A percentile compares a stretch with the other conserved stretches of the same genome.
These are phyloP conservation scores for Psittacara wagleri DNA, from an alignment of 2,113 vertebrate species.

Conservation along the genomic window DNA sequence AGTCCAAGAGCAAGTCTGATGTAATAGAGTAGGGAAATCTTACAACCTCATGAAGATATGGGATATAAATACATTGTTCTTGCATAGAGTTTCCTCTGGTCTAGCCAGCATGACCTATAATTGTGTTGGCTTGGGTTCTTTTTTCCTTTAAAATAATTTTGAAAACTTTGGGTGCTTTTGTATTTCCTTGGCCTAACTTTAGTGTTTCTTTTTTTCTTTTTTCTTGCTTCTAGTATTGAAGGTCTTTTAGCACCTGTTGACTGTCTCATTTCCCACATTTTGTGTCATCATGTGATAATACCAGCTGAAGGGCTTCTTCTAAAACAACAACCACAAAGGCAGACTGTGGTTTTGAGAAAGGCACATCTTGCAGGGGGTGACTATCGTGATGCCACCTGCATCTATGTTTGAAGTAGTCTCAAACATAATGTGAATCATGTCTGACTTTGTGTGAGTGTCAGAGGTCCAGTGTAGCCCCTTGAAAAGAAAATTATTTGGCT, in stretches of 20 bases:
- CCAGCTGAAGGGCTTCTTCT: slow-evolving; percentile 62
- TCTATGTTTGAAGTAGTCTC: slow-evolving; percentile 32
- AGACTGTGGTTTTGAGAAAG: slow-evolving; percentile 73
- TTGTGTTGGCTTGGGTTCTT: not conserved
- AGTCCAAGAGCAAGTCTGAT: not conserved
- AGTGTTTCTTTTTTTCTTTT: not conserved
- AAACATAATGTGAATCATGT: slow-evolving; percentile 29
- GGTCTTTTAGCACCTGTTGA: slow-evolving; percentile 69
- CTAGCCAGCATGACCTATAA: not conserved
- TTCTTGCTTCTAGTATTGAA: slow-evolving; percentile 35
- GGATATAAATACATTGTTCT: not conserved
- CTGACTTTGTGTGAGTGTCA: not conserved
- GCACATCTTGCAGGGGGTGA: slow-evolving; percentile 26
- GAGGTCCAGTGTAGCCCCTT: not conserved
- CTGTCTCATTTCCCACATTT: slow-evolving; percentile 68
- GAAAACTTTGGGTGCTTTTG: not conserved
- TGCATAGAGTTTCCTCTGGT: not conserved
- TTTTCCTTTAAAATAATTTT: not conserved
- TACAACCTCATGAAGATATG: not conserved
- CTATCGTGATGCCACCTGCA: slow-evolving; percentile 39
- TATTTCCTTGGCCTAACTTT: not conserved
- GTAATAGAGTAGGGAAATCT: not conserved
- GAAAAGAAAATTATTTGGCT: not conserved
- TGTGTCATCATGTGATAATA: slow-evolving; percentile 64
- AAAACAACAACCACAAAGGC: slow-evolving; percentile 68